phyloP scores from a whole-genome alignment of 1,140 invertebrate genomes.

The Araneus ventricosus region DNA sequence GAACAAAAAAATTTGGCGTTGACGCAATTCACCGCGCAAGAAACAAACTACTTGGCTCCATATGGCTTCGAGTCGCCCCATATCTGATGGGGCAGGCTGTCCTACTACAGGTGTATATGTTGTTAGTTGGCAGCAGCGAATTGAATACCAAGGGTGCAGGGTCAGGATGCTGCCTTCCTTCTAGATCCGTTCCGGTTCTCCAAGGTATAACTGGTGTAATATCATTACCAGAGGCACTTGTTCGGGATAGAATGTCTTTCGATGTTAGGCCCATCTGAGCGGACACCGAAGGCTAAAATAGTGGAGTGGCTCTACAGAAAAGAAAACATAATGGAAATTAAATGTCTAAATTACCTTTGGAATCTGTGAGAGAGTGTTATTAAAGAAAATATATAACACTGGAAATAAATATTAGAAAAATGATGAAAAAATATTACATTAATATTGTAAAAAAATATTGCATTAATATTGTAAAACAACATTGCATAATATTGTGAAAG shows the following conservation, averaged over 20 bases:
- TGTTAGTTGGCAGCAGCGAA: conserved; percentile 55
- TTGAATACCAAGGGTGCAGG: conserved; percentile 56
- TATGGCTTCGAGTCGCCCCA: neutral
- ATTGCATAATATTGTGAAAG: too few species aligned
- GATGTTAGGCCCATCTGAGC: conserved; percentile 68
- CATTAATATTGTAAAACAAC: too few species aligned
- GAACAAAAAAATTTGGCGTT: neutral
- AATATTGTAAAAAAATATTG: too few species aligned
- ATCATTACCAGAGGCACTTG: conserved; percentile 70
- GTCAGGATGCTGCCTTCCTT: neutral
- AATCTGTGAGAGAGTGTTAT: too few species aligned
- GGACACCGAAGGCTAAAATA: conserved; percentile 74
- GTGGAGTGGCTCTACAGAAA: conserved; percentile 70
- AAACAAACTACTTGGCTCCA: neutral
- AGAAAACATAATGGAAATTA: neutral
- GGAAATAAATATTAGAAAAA: too few species aligned
- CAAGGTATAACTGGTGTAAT: conserved; percentile 70
- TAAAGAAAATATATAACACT: too few species aligned
- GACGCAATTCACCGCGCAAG: neutral
- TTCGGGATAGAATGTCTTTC: conserved; percentile 67
- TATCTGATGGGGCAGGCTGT: neutral
- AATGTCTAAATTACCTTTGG: too few species aligned
- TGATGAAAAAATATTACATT: too few species aligned
- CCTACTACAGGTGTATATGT: conserved; percentile 8
- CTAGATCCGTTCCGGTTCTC: conserved; percentile 49